Evolutionary conservation across 2,797 vertebrate species (phyloP).

Genomic region (Peromyscus melanophrys): DNA sequence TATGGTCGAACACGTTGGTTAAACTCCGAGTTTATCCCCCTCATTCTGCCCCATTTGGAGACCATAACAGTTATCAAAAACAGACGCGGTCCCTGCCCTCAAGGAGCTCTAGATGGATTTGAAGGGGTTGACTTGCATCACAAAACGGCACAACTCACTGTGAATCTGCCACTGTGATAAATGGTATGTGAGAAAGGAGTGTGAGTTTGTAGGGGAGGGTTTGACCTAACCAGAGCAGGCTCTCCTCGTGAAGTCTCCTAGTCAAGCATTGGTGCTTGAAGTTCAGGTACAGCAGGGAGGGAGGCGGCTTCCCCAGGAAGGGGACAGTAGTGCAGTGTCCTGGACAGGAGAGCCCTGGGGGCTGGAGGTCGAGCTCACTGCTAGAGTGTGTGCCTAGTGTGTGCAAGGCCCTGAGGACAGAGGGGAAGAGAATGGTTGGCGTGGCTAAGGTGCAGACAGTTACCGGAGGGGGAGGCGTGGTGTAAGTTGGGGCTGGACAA

Average conservation of each 20-base stretch:
- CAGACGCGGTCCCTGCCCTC: slow-evolving; percentile 34
- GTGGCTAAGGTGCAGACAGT: not conserved
- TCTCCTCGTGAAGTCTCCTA: slow-evolving; percentile 8
- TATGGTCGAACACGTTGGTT: slow-evolving; percentile 23
- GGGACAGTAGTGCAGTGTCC: not conserved
- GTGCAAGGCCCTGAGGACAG: not conserved
- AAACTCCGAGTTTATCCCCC: slow-evolving; percentile 15
- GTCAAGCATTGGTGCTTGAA: slow-evolving; percentile 15
- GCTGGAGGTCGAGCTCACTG: not conserved
- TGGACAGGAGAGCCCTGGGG: not conserved
- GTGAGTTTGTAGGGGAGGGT: not conserved
- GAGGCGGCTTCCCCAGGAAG: not conserved
- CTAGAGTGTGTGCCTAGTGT: not conserved
- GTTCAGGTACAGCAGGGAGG: not conserved
- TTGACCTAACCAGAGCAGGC: slow-evolving; percentile 14
- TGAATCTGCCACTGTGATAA: slow-evolving; percentile 48
- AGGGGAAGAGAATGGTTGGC: not conserved
- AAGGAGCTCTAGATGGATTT: slow-evolving; percentile 23
- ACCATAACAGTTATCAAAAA: slow-evolving; percentile 36
- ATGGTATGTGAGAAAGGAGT: not conserved
- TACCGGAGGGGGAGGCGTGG: not conserved
- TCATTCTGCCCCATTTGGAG: slow-evolving; percentile 40
- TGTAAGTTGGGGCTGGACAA: not conserved
- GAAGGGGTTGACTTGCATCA: slow-evolving; percentile 35
- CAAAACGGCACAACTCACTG: slow-evolving; percentile 40